Evolutionary conservation across 2,113 vertebrate genomes (phyloP).

Genomic region (Leptobrachium ailaonicum): DNA sequence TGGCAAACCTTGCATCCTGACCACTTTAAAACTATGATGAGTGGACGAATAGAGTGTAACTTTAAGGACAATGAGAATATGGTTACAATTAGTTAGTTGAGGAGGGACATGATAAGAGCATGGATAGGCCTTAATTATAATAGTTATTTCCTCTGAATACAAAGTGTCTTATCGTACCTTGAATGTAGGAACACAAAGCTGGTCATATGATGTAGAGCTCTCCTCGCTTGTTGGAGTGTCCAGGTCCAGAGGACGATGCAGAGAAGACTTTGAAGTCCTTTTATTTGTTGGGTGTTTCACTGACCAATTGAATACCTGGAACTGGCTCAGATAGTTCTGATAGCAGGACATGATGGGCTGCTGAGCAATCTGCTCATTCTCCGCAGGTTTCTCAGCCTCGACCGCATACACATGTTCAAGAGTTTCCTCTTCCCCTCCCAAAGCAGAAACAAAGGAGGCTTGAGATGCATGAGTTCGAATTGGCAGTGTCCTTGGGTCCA

Average conservation of each 20-base stretch:
- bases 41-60: too few species aligned
- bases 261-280: slow-evolving; percentile 93
- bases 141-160: too few species aligned
- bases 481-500: slow-evolving; percentile 78
- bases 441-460: slow-evolving; percentile 93
- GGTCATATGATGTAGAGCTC: slow-evolving; percentile 85
- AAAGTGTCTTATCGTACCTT: slow-evolving; percentile 72
- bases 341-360: slow-evolving; percentile 93
- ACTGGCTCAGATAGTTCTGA: slow-evolving; percentile 89
- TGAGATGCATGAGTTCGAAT: slow-evolving; percentile 89
- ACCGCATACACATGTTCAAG: slow-evolving; percentile 70
- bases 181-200: slow-evolving; percentile 88
- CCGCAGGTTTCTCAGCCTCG: slow-evolving; percentile 79
- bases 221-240: slow-evolving; percentile 95
- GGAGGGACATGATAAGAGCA: too few species aligned
- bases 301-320: slow-evolving; percentile 93
- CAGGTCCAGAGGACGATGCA: slow-evolving; percentile 92
- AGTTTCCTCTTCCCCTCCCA: slow-evolving; percentile 87
- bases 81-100: too few species aligned
- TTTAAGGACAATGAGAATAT: too few species aligned
- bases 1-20: too few species aligned
- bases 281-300: slow-evolving; percentile 94
- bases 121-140: too few species aligned
- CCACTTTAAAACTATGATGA: too few species aligned
- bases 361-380: slow-evolving; percentile 81